A percentile compares a stretch with the other conserved stretches of the same genome.
Evolutionary conservation across 2,797 vertebrate species (phyloP).

Genomic region (Gambusia yucatana): DNA sequence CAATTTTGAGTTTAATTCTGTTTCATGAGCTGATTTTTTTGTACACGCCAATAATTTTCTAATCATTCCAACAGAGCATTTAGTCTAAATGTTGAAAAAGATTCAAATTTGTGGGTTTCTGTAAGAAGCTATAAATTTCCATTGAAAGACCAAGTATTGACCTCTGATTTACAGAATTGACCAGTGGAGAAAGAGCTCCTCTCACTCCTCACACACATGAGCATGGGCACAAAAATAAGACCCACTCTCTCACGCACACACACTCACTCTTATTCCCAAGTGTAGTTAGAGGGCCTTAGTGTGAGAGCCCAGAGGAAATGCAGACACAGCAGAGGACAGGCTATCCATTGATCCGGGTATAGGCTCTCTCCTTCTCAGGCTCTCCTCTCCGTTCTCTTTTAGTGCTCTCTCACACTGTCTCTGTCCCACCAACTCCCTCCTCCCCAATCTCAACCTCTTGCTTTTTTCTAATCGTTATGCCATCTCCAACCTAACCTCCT

Average conservation of each 20-base stretch:
- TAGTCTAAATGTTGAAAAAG: conserved; percentile 24
- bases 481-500: conserved; percentile 43
- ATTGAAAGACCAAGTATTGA: conserved; percentile 41
- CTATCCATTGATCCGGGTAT: conserved; percentile 75
- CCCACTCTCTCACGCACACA: conserved; percentile 10
- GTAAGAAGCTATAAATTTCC: conserved; percentile 32
- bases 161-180: conserved; percentile 57
- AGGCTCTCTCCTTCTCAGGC: conserved; percentile 62
- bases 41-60: not conserved
- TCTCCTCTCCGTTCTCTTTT: conserved; percentile 39
- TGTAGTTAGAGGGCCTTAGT: conserved; percentile 73
- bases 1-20: not conserved
- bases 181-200: conserved; percentile 41
- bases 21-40: not conserved
- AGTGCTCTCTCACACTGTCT: conserved; percentile 57
- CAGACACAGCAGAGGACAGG: conserved; percentile 79
- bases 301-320: conserved; percentile 74
- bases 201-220: conserved; percentile 24
- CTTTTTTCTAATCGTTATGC: conserved; percentile 46
- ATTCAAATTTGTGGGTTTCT: conserved; percentile 4
- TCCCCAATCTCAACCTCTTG: conserved; percentile 7
- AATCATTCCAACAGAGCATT: conserved; percentile 17
- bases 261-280: conserved; percentile 24
- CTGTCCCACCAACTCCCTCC: not conserved
- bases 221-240: conserved; percentile 6